These are phyloP conservation scores for Drosophila sordidula DNA, from an alignment of 2,888 invertebrate genomes.

Conservation along the genomic window DNA sequence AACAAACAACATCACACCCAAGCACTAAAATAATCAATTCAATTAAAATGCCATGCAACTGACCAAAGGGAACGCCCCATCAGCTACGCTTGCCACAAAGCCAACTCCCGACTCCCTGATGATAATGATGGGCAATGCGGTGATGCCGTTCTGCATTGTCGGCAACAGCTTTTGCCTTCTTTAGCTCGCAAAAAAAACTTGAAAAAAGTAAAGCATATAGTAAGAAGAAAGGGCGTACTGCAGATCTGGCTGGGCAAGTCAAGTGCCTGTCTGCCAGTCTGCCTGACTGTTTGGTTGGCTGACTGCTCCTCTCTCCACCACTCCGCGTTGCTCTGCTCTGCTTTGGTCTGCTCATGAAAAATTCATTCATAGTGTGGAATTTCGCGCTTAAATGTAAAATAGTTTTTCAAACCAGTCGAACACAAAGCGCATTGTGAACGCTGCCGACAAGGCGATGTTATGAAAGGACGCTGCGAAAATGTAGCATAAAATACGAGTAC, in stretches of 20 bases:
- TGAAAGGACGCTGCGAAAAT: conserved; percentile 75
- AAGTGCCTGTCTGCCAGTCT: conserved; percentile 58
- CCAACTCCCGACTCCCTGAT: conserved; percentile 37
- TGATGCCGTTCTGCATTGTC: conserved; percentile 44
- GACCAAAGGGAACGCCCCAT: conserved; percentile 64
- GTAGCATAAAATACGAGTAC: conserved; percentile 52
- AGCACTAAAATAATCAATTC: conserved; percentile 78
- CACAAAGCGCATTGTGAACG: conserved; percentile 78
- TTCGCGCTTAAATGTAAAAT: conserved; percentile 81
- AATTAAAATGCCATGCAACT: conserved; percentile 79
- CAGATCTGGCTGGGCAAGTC: conserved; percentile 52
- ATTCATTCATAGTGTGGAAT: conserved; percentile 81
- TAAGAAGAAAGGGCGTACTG: conserved; percentile 38
- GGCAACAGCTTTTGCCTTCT: conserved; percentile 42
- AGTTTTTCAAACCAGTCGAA: conserved; percentile 81
- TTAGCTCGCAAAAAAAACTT: conserved; percentile 9
- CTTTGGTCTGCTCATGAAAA: conserved; percentile 65
- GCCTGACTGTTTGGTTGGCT: conserved; percentile 29
- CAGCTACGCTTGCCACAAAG: conserved; percentile 43
- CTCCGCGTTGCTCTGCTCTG: conserved; percentile 6
- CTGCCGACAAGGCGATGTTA: conserved; percentile 72
- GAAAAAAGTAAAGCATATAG: conserved; percentile 17
- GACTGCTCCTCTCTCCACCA: conserved; percentile 2
- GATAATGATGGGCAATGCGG: conserved; percentile 71
- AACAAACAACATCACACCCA: conserved; percentile 76